Evolutionary conservation across 2,113 vertebrate genomes (phyloP), one percentile per base, ranked within the genome.

Genomic region (Entosphenus tridentatus): DNA sequence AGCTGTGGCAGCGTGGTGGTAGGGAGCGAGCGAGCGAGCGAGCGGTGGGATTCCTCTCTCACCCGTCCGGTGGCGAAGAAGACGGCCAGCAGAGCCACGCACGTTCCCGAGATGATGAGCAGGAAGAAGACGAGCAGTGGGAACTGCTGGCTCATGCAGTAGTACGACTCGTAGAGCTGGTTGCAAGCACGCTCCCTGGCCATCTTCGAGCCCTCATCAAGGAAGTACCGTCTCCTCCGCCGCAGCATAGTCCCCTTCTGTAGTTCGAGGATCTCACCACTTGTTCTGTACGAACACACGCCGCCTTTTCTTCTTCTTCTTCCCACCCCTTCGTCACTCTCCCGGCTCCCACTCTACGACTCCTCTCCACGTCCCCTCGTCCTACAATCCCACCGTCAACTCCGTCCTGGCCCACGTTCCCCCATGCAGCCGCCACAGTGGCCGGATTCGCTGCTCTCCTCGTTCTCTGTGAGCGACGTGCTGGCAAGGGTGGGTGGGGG

Each of bases 91-190:
- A 96, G 81, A 75, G 90, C 88, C 74, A 96, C 78, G 78, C 89
- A 96, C 77, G 90, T 82, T 79, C 89, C 88, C 85, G 95, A 95
- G 74, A 96, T 86, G 79, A 96, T 93, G 76, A 96, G 85, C 74
- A 96, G 86, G 80, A 96, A 79, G 76, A 96, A 96, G 74, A 93
- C 87, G 78, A 95, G 86, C 71, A 95, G 84, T 70, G 90, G 90
- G 81, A 95, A 89, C 85, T 96, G 91, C 81, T 96, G 91, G 88
- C 88, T 96, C 89, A 95, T 89, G 78, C 88, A 85, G 79, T 89
- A 88, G 82, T 96, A 96, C 70, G 89, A 93, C 82, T 95, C 88
- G 68, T 96, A 96, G 9, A 95, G 85, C 90, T 77, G 80, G 75
- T 79, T 81, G 74, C 82, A 78, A 57, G 65, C 18, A 21, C 75